These are phyloP conservation scores for Callipepla californica DNA, from an alignment of 2,113 vertebrate species.

Conservation along the genomic window DNA sequence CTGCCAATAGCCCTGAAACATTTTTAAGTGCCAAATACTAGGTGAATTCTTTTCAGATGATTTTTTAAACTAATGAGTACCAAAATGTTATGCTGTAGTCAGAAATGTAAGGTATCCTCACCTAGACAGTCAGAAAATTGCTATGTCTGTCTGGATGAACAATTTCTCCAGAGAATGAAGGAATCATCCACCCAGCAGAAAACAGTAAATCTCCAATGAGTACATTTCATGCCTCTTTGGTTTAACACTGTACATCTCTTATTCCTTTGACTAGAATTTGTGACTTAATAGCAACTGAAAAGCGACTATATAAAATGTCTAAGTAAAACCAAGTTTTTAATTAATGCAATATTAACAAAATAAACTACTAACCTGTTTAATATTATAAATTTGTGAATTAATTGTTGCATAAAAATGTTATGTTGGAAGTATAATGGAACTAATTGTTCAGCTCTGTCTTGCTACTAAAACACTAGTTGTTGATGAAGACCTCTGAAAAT, in stretches of 20 bases:
- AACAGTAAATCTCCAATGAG: background rate
- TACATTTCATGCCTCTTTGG: background rate
- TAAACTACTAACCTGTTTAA: background rate
- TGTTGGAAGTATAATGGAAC: background rate
- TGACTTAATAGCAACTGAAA: background rate
- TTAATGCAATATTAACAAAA: background rate
- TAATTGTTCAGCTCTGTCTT: background rate
- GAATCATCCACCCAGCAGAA: conserved; percentile 41
- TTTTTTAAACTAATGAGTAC: conserved; percentile 46
- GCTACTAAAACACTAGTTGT: background rate
- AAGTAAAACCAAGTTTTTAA: background rate
- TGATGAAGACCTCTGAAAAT: background rate
- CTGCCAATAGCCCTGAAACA: background rate
- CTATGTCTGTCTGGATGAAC: conserved; percentile 31
- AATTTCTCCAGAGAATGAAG: conserved; percentile 23
- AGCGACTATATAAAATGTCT: background rate
- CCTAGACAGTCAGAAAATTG: conserved; percentile 57
- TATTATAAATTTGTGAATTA: background rate
- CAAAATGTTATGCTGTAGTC: conserved; percentile 32
- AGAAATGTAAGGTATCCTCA: background rate
- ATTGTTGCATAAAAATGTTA: background rate
- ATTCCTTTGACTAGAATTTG: background rate
- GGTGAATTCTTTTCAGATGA: conserved; percentile 43
- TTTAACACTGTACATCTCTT: background rate
- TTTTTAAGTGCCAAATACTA: conserved; percentile 5